Conservation (phyloP, 2,888 invertebrate species). For the Anthophora plumipes region DNA sequence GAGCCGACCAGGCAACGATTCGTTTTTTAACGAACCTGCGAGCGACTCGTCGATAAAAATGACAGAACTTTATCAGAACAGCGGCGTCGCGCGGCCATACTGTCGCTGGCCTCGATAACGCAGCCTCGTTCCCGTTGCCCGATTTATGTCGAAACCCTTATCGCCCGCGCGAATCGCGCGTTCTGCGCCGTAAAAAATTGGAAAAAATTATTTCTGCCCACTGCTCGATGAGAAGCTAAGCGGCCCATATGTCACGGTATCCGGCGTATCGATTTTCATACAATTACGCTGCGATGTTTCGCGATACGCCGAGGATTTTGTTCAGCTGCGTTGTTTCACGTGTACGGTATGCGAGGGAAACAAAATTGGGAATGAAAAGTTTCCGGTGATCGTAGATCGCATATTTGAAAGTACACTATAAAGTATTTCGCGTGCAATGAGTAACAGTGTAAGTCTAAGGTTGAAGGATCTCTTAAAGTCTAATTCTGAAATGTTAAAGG, state of each 20-base stretch:
- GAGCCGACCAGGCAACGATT: constrained; percentile 44
- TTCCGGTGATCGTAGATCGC: too few relatives aligned
- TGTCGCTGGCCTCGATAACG: constrained; percentile 65
- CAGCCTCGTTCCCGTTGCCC: constrained; percentile 57
- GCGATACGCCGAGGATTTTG: not conserved
- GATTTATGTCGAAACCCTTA: constrained; percentile 68
- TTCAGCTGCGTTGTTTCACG: not conserved
- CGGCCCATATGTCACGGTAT: constrained; percentile 52
- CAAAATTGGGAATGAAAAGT: not conserved
- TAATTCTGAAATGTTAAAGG: too few relatives aligned
- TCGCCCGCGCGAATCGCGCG: constrained; percentile 55
- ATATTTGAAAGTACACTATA: too few relatives aligned
- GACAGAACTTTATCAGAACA: constrained; percentile 72
- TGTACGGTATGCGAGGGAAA: not conserved
- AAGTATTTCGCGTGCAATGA: too few relatives aligned
- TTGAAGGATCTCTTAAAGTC: too few relatives aligned
- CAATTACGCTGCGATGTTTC: not conserved
- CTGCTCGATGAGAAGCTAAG: constrained; percentile 44
- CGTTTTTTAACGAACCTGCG: constrained; percentile 70
- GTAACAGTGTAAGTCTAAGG: too few relatives aligned
- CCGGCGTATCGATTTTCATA: constrained; percentile 20
- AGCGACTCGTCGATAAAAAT: constrained; percentile 71
- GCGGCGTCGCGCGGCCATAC: constrained; percentile 57
- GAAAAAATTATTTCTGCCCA: constrained; percentile 66
- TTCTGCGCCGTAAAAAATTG: constrained; percentile 67